These are phyloP conservation scores for Pelochelys cantorii DNA, from an alignment of 2,797 vertebrate genomes.

Conservation along the genomic window DNA sequence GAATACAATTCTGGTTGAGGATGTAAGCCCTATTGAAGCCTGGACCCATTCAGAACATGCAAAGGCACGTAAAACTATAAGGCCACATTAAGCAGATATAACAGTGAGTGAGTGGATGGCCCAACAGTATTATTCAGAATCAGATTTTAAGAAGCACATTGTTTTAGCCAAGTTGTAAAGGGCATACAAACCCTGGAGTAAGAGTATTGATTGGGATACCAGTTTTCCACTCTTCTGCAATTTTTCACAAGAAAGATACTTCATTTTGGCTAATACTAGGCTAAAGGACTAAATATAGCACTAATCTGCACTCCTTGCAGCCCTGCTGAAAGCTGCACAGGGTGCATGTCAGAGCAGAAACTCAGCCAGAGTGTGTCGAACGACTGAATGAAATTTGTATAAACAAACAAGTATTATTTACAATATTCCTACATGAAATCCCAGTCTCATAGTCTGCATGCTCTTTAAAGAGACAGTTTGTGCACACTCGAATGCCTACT, in stretches of 20 bases:
- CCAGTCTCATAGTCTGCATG: slow-evolving; percentile 62
- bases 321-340: slow-evolving; percentile 5
- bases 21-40: slow-evolving; percentile 22
- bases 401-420: slow-evolving; percentile 80
- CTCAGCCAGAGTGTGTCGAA: slow-evolving; percentile 60
- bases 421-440: slow-evolving; percentile 73
- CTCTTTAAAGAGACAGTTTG: slow-evolving; percentile 76
- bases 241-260: slow-evolving; percentile 52
- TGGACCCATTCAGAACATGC: background rate
- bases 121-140: background rate
- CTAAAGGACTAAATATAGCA: slow-evolving; percentile 55
- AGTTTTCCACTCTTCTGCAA: slow-evolving; percentile 44
- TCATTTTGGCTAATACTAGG: background rate
- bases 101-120: background rate
- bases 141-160: background rate
- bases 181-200: background rate
- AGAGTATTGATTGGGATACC: slow-evolving; percentile 24
- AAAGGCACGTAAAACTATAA: background rate
- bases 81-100: background rate
- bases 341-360: slow-evolving; percentile 30
- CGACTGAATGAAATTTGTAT: slow-evolving; percentile 69
- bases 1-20: background rate
- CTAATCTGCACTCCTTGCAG: slow-evolving; percentile 29
- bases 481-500: slow-evolving; percentile 75
- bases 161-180: background rate